Conservation (phyloP, 1,140 invertebrate genomes). For the Liolophura sinensis region DNA sequence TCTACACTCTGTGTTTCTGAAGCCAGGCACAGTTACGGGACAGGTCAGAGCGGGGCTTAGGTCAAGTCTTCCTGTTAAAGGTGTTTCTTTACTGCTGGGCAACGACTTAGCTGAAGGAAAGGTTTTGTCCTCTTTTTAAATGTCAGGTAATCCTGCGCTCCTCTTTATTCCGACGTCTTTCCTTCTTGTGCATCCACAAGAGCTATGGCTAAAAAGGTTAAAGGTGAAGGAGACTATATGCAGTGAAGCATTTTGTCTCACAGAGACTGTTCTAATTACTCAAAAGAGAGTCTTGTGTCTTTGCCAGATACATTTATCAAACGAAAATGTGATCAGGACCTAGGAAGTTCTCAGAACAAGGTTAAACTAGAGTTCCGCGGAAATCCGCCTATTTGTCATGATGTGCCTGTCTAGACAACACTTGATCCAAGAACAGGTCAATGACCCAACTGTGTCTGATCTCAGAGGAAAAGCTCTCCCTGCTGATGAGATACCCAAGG, state of each 20-base stretch:
- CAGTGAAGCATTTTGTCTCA: too few relatives aligned
- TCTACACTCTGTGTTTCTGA: constrained; percentile 19
- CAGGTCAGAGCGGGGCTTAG: constrained; percentile 13
- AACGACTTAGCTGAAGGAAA: constrained; percentile 27
- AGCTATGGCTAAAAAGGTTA: constrained; percentile 18
- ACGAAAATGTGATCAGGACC: too few relatives aligned
- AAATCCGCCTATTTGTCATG: neutral
- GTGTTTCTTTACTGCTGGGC: constrained; percentile 21
- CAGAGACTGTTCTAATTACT: too few relatives aligned
- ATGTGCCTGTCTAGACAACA: neutral
- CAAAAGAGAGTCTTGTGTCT: too few relatives aligned
- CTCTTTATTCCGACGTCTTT: constrained; percentile 13
- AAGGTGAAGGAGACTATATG: too few relatives aligned
- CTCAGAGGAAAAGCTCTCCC: constrained; percentile 6
- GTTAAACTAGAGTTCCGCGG: constrained; percentile 3
- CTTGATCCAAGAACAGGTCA: constrained; percentile 13
- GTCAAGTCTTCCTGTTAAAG: constrained; percentile 13
- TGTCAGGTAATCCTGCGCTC: constrained; percentile 12
- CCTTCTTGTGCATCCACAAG: constrained; percentile 21
- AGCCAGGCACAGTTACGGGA: constrained; percentile 15
- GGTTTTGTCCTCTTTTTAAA: constrained; percentile 14
- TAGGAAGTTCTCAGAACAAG: too few relatives aligned
- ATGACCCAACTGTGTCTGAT: constrained; percentile 11
- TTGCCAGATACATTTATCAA: too few relatives aligned
- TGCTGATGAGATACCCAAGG: constrained; percentile 5